Percentiles rank a stretch among this genome's conserved stretches.
Conservation (phyloP, 1,140 invertebrate genomes). For the Holotrichia oblita region DNA sequence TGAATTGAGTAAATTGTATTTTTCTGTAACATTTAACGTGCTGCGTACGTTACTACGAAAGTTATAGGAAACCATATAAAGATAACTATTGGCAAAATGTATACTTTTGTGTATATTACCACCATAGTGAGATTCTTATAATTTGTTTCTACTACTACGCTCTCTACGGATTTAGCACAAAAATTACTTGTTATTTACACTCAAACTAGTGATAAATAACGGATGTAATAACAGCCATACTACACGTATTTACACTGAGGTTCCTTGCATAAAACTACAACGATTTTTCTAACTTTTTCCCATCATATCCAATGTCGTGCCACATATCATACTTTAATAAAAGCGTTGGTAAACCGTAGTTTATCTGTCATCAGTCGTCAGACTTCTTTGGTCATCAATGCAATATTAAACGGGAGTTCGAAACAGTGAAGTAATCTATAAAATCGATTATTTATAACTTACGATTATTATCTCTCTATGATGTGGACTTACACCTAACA, state of each 20-base stretch:
- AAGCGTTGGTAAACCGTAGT: not conserved
- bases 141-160: no score
- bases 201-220: not conserved
- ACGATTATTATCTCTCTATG: not conserved
- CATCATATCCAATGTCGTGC: not conserved
- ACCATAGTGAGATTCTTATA: not conserved
- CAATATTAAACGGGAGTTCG: not conserved
- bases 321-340: not conserved
- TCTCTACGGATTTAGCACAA: not conserved
- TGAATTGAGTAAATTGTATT: not conserved
- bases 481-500: not conserved
- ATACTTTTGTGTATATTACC: not conserved
- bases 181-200: not conserved
- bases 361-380: not conserved
- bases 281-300: not conserved
- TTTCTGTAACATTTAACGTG: not conserved
- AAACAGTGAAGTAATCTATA: not conserved
- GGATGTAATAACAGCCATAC: not conserved
- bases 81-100: constrained; percentile 29
- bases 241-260: not conserved
- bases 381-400: not conserved
- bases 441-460: not conserved
- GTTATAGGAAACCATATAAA: constrained; percentile 24
- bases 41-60: constrained; percentile 6
- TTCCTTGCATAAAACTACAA: not conserved